phyloP scores from a whole-genome alignment of 2,113 vertebrate genomes.

The Actinemys pallida region DNA sequence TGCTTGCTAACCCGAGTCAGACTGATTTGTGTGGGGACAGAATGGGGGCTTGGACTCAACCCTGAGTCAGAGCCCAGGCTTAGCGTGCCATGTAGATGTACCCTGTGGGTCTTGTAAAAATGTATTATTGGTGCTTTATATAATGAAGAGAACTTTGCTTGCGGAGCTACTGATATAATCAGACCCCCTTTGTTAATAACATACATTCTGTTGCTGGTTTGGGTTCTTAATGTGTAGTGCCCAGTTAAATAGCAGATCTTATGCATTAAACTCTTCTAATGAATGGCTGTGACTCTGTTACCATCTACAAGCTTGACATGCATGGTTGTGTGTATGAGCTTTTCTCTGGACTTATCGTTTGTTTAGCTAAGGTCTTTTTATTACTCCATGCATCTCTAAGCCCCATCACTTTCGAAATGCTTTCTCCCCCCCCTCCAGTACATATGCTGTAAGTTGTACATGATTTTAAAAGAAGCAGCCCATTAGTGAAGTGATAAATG shows the following conservation, averaged over 20 bases:
- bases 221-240: neutral
- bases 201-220: neutral
- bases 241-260: neutral
- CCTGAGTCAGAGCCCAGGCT: neutral
- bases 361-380: neutral
- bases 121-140: neutral
- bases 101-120: neutral
- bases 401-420: neutral
- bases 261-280: neutral
- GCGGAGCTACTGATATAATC: neutral
- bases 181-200: neutral
- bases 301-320: neutral
- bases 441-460: neutral
- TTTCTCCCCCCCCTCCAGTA: neutral
- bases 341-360: rapidly evolving
- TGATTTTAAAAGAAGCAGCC: rapidly evolving
- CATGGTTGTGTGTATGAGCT: rapidly evolving
- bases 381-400: neutral
- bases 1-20: neutral
- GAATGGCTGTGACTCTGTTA: neutral
- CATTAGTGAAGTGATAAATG: neutral
- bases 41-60: neutral
- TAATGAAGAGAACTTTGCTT: neutral
- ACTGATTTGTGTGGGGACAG: neutral
- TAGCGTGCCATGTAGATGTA: neutral